Conservation (phyloP, 2,113 vertebrate genomes). For the Chloropsis hardwickii region DNA sequence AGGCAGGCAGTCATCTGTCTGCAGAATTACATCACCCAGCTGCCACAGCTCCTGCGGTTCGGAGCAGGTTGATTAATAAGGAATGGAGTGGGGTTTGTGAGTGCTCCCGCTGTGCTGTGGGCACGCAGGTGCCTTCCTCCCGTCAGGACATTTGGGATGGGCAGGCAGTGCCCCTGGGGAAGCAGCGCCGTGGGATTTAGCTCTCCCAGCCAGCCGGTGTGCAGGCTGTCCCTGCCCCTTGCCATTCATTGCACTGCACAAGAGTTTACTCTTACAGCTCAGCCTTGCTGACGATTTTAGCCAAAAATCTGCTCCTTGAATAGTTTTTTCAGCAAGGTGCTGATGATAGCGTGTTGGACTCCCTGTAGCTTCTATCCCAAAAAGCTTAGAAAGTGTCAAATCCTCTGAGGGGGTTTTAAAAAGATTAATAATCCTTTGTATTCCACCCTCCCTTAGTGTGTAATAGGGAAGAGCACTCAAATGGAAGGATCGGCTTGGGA, state of each 20-base stretch:
- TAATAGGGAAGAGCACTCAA: background rate
- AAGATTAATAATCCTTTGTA: background rate
- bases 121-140: background rate
- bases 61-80: background rate
- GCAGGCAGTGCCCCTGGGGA: background rate
- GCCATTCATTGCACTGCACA: background rate
- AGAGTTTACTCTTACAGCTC: background rate
- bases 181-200: background rate
- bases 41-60: background rate
- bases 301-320: background rate
- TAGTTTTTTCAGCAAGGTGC: background rate
- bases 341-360: background rate
- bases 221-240: background rate
- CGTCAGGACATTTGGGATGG: fast-evolving
- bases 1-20: background rate
- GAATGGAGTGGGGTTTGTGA: background rate
- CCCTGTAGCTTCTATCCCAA: background rate
- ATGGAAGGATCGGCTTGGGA: background rate
- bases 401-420: background rate
- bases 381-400: background rate
- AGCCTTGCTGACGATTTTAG: background rate
- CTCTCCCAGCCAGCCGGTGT: background rate
- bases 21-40: background rate
- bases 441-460: background rate
- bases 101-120: fast-evolving